Evolutionary conservation across 2,797 vertebrate genomes (phyloP).

Genomic region (Falco columbarius): DNA sequence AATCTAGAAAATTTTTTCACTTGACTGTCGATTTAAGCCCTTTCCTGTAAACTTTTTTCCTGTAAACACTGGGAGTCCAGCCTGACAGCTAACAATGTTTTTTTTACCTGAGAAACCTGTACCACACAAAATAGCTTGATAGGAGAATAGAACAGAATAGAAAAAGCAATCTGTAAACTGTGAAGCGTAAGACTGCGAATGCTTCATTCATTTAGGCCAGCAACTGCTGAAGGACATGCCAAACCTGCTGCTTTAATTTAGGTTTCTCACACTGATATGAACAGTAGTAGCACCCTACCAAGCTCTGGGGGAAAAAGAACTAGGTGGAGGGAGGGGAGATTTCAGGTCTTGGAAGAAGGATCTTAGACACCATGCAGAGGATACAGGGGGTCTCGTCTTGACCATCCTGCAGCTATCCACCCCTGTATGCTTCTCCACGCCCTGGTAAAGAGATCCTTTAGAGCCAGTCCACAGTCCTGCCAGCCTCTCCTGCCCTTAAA

Average conservation of each 20-base stretch:
- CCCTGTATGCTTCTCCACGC: background rate
- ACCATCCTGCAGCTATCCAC: background rate
- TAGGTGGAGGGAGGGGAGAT: background rate
- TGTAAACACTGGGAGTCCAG: background rate
- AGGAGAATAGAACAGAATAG: background rate
- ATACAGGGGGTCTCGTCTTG: background rate
- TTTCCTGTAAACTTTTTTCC: background rate
- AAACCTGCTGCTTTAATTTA: background rate
- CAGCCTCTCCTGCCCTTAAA: background rate
- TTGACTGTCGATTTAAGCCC: background rate
- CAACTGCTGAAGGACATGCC: background rate
- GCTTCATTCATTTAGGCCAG: background rate
- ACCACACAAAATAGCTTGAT: background rate
- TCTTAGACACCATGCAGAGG: background rate
- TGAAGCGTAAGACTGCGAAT: background rate
- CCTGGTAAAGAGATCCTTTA: background rate
- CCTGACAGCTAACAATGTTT: background rate
- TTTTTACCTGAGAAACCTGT: background rate
- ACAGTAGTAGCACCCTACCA: accelerated
- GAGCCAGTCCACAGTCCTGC: background rate
- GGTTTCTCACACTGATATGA: accelerated
- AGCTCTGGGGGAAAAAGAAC: background rate
- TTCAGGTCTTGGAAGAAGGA: background rate
- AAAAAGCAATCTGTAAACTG: background rate
- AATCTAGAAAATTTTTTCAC: background rate